Base-by-base conservation (phyloP, 2,888 invertebrate species). In the Embidobia sp. region DNA sequence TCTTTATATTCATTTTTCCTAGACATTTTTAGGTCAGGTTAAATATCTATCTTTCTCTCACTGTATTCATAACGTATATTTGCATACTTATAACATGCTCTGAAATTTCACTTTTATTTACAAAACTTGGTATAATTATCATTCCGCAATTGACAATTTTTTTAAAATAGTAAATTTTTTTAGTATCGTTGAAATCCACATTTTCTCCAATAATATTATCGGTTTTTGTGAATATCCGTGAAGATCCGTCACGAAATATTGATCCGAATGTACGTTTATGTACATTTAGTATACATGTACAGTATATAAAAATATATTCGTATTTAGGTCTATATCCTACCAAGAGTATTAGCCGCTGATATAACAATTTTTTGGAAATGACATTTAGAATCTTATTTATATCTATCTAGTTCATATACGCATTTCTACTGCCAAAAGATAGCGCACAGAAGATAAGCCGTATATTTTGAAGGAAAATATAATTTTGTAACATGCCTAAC, bases 1-100 rank as follows among this genome's bases (percentile, higher is more conserved):
- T 40, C 18, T 42, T 55, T 55, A 40, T 27, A 40, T 40, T 40
- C 27, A 40, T 42, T 40, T 16, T 15, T 7, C 11, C 40, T 18
- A 40, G 55, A 55, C 55, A 55, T 16, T 42, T 55, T 55, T 18
- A 55, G 55, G 55, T 55, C 42, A 42, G 40, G 40, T 18, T 27
- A 55, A 51, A 51, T 35, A 22, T 33, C 33, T 1, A 10, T 3
- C 33, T 13, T 6, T 10, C 10, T 31, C 19, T 26, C 26, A 10
- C 31, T 35, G 19, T 27, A 53, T 40, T 53, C 40, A 37, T 22
- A 19, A 19, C 13, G 33, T 13, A 19, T 10, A 8, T 53, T 22
- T 35, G 15, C 13, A 51, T 35, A 49, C 49, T 31, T 19, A 49
- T 49, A 51, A 22, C 10, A 10, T 51, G 51, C 13, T 18, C 15